A percentile compares a stretch with the other conserved stretches of the same genome.
Evolutionary conservation across 1,140 invertebrate genomes (phyloP).

Genomic region (Ectropis grisescens): DNA sequence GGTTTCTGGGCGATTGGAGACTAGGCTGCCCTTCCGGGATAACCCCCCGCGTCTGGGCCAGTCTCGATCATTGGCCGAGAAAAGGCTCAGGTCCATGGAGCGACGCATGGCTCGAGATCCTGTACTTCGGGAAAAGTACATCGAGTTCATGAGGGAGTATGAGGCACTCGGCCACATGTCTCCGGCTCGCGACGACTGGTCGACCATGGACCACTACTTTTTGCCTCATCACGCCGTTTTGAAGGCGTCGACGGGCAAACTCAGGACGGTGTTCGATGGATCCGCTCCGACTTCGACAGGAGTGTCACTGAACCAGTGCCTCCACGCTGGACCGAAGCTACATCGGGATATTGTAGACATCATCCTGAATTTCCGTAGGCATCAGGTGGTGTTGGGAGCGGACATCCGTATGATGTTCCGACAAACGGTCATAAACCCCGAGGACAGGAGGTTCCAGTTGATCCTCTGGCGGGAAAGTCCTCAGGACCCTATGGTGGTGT

Average conservation of each 20-base stretch:
- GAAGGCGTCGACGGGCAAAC: slow-evolving; percentile 2
- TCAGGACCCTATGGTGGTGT: slow-evolving; percentile 17
- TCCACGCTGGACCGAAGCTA: slow-evolving; percentile 11
- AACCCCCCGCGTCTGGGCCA: background rate
- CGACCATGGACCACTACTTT: slow-evolving; percentile 7
- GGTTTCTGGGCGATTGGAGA: background rate
- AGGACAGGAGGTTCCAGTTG: slow-evolving; percentile 34
- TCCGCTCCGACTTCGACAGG: slow-evolving; percentile 2
- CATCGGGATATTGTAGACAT: slow-evolving; percentile 43
- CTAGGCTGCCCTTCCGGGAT: background rate
- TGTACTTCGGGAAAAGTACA: slow-evolving; percentile 7
- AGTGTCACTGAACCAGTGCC: slow-evolving; percentile 7
- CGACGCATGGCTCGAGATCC: slow-evolving; percentile 1
- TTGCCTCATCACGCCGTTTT: slow-evolving; percentile 7
- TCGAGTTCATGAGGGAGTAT: slow-evolving; percentile 10
- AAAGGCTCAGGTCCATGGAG: slow-evolving; percentile 6
- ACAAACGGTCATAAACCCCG: slow-evolving; percentile 30
- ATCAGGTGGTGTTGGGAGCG: too few relatives aligned
- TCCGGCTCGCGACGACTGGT: background rate
- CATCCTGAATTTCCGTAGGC: slow-evolving; percentile 43
- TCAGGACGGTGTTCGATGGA: slow-evolving; percentile 9
- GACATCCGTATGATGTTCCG: too few relatives aligned
- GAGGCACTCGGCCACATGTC: slow-evolving; percentile 8
- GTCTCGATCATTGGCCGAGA: slow-evolving; percentile 1
- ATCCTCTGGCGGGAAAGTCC: slow-evolving; percentile 42